A percentile compares a stretch with the other conserved stretches of the same genome.
Conservation (phyloP, 2,113 vertebrate genomes). For the Salvelinus alpinus region DNA sequence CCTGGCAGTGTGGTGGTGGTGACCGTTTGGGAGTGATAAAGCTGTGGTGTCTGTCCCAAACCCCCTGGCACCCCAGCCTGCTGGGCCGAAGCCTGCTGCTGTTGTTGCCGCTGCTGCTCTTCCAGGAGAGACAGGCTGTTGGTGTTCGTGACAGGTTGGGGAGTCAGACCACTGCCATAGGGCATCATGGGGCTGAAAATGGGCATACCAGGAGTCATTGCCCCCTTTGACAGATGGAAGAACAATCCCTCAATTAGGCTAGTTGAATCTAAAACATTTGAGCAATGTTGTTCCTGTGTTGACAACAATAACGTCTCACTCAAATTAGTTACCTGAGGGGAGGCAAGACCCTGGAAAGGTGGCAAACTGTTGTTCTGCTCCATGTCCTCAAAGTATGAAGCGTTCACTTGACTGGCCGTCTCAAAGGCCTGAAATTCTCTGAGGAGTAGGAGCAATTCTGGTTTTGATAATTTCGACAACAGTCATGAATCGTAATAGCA, state of each 20-base stretch:
- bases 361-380: constrained; percentile 97
- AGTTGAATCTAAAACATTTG: no score
- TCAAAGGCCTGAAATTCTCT: not conserved
- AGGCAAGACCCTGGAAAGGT: constrained; percentile 92
- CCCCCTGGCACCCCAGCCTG: constrained; percentile 80
- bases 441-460: no score
- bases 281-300: no score
- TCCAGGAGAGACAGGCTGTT: constrained; percentile 91
- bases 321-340: constrained; percentile 84
- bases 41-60: constrained; percentile 90
- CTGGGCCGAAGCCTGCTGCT: constrained; percentile 83
- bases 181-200: constrained; percentile 99
- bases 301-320: no score
- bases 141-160: constrained; percentile 92
- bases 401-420: constrained; percentile 24
- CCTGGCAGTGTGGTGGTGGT: constrained; percentile 91
- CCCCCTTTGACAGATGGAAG: constrained; percentile 73
- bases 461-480: not conserved
- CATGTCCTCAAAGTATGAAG: constrained; percentile 75
- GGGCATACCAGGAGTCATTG: constrained; percentile 91
- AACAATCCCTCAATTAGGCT: no score
- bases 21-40: constrained; percentile 92
- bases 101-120: constrained; percentile 92
- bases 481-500: not conserved
- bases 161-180: constrained; percentile 93